phyloP scores from a whole-genome alignment of 1,140 invertebrate genomes.

The Lordiphosa clarofinis region DNA sequence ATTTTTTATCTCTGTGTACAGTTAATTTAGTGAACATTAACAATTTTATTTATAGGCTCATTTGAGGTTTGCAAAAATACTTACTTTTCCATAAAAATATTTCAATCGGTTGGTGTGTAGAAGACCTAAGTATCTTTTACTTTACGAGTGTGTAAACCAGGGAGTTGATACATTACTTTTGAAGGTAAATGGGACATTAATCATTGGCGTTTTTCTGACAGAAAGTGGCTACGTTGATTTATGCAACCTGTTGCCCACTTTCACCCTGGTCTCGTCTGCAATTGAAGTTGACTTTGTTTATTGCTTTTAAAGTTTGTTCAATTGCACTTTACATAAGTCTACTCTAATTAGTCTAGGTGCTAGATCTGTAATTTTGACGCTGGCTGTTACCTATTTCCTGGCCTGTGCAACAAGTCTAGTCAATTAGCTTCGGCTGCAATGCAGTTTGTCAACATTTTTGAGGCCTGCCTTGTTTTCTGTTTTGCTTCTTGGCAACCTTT shows the following conservation, averaged over 20 bases:
- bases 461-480: slow-evolving; percentile 1
- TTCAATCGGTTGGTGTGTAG: no score
- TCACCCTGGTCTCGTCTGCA: neutral
- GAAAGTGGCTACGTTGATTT: neutral
- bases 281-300: no score
- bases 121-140: no score
- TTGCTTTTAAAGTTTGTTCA: neutral
- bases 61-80: no score
- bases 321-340: slow-evolving; percentile 1
- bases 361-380: slow-evolving; percentile 9
- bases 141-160: slow-evolving; percentile 1
- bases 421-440: slow-evolving; percentile 8
- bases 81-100: no score
- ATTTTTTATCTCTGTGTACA: no score
- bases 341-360: slow-evolving; percentile 3
- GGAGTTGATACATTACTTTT: slow-evolving; percentile 5
- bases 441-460: slow-evolving; percentile 13
- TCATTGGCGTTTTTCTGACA: slow-evolving; percentile 2
- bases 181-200: no score
- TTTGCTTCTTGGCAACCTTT: slow-evolving; percentile 10
- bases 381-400: slow-evolving; percentile 3
- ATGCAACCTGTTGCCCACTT: neutral
- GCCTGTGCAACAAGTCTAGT: slow-evolving; percentile 8
- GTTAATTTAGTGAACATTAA: no score
- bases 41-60: no score